Evolutionary conservation across 2,888 invertebrate species (phyloP).

Genomic region (Agonopterix heracliana): DNA sequence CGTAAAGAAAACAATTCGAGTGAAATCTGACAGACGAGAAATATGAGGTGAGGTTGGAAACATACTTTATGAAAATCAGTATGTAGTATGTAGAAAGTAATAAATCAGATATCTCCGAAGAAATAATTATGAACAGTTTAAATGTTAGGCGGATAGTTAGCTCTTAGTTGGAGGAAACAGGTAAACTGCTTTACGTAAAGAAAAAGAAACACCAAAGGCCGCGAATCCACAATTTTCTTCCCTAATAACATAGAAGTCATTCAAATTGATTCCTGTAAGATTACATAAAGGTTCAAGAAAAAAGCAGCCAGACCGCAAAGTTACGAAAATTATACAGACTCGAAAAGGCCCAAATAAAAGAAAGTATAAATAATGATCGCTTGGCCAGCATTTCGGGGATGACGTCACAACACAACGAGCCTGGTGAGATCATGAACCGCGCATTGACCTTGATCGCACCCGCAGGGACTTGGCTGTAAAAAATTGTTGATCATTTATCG

Average conservation of each 20-base stretch:
- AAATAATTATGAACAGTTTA: too few species aligned
- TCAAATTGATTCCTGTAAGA: constrained; percentile 7
- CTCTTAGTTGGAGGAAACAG: too few species aligned
- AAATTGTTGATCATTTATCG: constrained; percentile 13
- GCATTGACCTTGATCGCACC: constrained; percentile 37
- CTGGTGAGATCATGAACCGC: constrained; percentile 46
- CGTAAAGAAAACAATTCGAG: not conserved
- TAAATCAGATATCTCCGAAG: too few species aligned
- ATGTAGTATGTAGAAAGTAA: too few species aligned
- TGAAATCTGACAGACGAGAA: not conserved
- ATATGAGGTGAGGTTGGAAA: too few species aligned
- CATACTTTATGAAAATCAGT: too few species aligned
- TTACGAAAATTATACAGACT: constrained; percentile 7
- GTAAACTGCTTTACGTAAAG: too few species aligned
- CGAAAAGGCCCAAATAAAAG: constrained; percentile 20
- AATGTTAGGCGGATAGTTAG: too few species aligned
- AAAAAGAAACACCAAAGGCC: too few species aligned
- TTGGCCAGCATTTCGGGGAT: constrained; percentile 18
- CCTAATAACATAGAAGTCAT: not conserved
- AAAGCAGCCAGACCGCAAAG: constrained; percentile 4
- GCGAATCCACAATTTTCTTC: too few species aligned
- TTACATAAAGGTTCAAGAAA: constrained; percentile 7
- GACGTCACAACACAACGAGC: constrained; percentile 43
- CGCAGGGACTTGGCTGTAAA: constrained; percentile 23
- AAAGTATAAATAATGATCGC: constrained; percentile 36